phyloP scores from a whole-genome alignment of 2,797 vertebrate species.

The Myiotriccus ornatus region DNA sequence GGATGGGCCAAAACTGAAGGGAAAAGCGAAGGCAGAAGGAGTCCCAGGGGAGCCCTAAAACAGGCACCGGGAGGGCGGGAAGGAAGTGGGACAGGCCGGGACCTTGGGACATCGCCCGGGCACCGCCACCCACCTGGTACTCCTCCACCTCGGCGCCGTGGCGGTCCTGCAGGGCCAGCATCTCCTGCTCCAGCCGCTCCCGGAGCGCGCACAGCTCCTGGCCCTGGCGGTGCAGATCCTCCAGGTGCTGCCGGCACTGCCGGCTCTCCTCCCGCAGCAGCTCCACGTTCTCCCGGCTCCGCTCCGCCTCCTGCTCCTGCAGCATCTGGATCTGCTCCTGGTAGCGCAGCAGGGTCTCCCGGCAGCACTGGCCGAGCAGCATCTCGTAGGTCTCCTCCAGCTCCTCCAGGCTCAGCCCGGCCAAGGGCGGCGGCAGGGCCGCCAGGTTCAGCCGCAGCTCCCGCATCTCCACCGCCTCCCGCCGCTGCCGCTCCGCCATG shows the following conservation, averaged over 20 bases:
- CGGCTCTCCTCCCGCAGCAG: constrained; percentile 83
- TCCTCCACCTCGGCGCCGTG: constrained; percentile 77
- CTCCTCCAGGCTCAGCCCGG: constrained; percentile 74
- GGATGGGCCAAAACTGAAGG: rapidly evolving
- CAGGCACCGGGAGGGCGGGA: rapidly evolving
- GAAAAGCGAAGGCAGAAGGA: background rate
- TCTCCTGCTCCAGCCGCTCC: constrained; percentile 80
- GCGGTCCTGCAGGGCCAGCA: constrained; percentile 81
- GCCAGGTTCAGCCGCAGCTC: constrained; percentile 67
- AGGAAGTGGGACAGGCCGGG: background rate
- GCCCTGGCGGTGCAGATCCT: constrained; percentile 78
- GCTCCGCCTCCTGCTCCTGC: constrained; percentile 78
- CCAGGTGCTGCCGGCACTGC: constrained; percentile 78
- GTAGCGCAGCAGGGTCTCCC: constrained; percentile 83
- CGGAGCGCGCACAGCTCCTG: constrained; percentile 81
- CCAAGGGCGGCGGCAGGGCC: constrained; percentile 66
- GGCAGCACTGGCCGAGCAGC: constrained; percentile 83
- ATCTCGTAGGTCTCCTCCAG: constrained; percentile 82
- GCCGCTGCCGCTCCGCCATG: constrained; percentile 80
- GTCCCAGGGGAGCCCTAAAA: background rate
- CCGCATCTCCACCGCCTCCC: constrained; percentile 74
- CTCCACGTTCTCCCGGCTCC: constrained; percentile 74
- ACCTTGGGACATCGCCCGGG: no score
- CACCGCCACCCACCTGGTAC: constrained; percentile 82
- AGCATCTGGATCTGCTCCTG: constrained; percentile 84